Conservation (phyloP, 2,113 vertebrate genomes). For the Cisticola juncidis region DNA sequence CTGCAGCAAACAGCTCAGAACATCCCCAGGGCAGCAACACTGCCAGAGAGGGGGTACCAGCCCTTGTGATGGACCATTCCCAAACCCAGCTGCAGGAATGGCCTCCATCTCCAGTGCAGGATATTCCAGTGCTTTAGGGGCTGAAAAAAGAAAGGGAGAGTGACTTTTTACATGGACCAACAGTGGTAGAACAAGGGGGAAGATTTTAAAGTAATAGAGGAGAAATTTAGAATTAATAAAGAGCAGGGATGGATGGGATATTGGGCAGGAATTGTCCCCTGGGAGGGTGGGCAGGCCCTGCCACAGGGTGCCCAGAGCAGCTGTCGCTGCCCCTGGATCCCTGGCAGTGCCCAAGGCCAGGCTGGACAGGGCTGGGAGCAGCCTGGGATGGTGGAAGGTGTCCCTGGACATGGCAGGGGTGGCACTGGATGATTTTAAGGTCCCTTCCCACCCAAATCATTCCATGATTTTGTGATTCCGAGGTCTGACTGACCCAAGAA, state of each 20-base stretch:
- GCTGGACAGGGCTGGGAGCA: fast-evolving
- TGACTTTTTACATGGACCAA: not conserved
- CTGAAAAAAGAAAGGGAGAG: not conserved
- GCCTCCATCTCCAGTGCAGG: not conserved
- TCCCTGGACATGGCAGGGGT: not conserved
- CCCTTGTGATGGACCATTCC: fast-evolving
- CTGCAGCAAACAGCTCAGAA: not conserved
- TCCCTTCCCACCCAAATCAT: not conserved
- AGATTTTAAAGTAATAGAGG: not conserved
- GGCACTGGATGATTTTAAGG: fast-evolving
- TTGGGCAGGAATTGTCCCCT: not conserved
- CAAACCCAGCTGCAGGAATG: not conserved
- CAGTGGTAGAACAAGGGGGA: not conserved
- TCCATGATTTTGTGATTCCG: not conserved
- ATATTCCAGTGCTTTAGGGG: not conserved
- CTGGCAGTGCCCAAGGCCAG: not conserved
- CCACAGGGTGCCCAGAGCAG: not conserved
- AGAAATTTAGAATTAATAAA: not conserved
- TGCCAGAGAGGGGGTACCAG: not conserved
- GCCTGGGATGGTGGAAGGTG: fast-evolving
- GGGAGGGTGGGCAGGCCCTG: not conserved
- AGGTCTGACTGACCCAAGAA: not conserved
- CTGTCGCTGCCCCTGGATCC: not conserved
- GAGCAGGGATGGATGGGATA: fast-evolving
- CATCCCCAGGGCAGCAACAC: not conserved